Evolutionary conservation across 37 sponge, comb jelly and placozoan genomes (phyloP).

Genomic region (Petrosia ficiformis): DNA sequence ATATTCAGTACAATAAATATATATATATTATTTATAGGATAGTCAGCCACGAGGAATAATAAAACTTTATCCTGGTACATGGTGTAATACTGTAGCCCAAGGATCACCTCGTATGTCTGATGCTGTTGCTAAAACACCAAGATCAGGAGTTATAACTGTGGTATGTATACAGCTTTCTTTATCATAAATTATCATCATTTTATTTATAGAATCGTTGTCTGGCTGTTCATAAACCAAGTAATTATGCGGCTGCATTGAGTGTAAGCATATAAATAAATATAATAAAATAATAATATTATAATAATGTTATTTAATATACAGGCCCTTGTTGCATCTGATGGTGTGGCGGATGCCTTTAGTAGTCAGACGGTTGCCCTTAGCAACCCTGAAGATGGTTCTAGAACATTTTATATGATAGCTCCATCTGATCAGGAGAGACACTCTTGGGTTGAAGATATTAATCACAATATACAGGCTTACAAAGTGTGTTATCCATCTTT

Average conservation of each 20-base stretch:
- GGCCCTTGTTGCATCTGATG: constrained; percentile 43
- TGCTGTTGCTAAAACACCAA: constrained; percentile 27
- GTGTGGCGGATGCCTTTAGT: constrained; percentile 57
- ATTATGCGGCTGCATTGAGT: constrained; percentile 51
- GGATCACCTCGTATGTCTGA: constrained; percentile 41
- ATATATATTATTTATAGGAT: too few species aligned
- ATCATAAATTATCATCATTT: background rate
- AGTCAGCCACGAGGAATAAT: constrained; percentile 52
- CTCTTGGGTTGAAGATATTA: constrained; percentile 50
- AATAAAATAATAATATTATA: background rate
- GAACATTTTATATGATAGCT: constrained; percentile 72
- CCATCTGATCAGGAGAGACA: constrained; percentile 53
- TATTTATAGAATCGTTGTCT: constrained; percentile 46
- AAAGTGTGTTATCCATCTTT: constrained; percentile 10
- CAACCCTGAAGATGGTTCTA: constrained; percentile 42
- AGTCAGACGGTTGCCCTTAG: constrained; percentile 49
- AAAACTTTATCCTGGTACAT: constrained; percentile 39
- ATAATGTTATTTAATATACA: background rate
- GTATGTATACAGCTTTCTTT: constrained; percentile 20
- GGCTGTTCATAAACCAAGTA: constrained; percentile 62
- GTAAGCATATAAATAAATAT: constrained; percentile 48
- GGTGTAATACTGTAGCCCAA: constrained; percentile 39
- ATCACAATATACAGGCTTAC: constrained; percentile 46
- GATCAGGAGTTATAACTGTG: constrained; percentile 46
- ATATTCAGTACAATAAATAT: too few species aligned